Evolutionary conservation across 2,113 vertebrate species (phyloP).

Genomic region (Herpetotheres cachinnans): DNA sequence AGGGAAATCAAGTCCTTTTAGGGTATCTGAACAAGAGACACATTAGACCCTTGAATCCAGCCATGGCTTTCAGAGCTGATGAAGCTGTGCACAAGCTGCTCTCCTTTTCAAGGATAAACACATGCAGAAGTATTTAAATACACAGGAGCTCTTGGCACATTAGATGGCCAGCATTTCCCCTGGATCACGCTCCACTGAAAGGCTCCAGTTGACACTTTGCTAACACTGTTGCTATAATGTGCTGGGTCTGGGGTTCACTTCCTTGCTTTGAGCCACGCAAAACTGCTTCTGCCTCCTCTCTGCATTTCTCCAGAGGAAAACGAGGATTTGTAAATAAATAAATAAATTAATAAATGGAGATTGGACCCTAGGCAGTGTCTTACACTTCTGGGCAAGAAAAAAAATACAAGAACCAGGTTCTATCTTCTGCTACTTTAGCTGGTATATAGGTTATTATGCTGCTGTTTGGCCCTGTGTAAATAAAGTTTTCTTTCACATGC

Average conservation of each 20-base stretch:
- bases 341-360: neutral
- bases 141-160: neutral
- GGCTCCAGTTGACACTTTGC: neutral
- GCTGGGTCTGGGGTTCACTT: neutral
- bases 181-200: fast-evolving
- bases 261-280: neutral
- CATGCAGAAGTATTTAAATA: neutral
- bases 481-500: neutral
- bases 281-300: neutral
- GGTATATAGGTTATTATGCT: neutral
- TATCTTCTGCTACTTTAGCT: neutral
- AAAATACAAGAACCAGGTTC: neutral
- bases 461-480: neutral
- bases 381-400: neutral
- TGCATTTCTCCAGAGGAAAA: neutral
- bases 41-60: fast-evolving
- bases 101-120: neutral
- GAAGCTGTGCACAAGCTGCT: neutral
- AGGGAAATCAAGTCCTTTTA: neutral
- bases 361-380: neutral
- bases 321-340: neutral
- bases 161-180: neutral
- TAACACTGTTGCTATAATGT: neutral
- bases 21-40: neutral
- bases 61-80: neutral